These are phyloP conservation scores for Staurois parvus DNA, from an alignment of 2,797 vertebrate species.

Conservation along the genomic window DNA sequence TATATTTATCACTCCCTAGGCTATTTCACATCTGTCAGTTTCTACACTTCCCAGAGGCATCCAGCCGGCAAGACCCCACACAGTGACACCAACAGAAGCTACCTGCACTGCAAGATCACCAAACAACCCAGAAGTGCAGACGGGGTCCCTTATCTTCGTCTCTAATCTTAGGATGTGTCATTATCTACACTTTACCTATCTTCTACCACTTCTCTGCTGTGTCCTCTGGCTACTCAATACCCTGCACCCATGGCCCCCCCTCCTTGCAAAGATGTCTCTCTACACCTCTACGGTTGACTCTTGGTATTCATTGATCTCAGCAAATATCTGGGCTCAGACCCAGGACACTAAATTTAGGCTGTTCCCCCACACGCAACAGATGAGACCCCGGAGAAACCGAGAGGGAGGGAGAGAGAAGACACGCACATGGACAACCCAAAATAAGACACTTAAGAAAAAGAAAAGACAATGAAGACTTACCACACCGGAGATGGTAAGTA, in stretches of 20 bases:
- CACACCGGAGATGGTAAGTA: constrained; percentile 15
- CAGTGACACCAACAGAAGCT: not conserved
- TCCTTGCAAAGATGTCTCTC: constrained; percentile 49
- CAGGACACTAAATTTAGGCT: constrained; percentile 51
- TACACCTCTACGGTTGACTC: constrained; percentile 53
- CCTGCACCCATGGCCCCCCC: constrained; percentile 13
- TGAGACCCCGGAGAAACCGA: constrained; percentile 8
- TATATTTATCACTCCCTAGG: constrained; percentile 58
- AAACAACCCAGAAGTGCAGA: not conserved
- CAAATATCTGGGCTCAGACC: constrained; percentile 61
- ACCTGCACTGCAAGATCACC: constrained; percentile 7
- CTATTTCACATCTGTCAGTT: constrained; percentile 61
- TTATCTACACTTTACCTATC: not conserved
- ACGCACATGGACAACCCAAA: not conserved
- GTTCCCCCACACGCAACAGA: constrained; percentile 23
- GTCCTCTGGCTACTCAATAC: constrained; percentile 11
- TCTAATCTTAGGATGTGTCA: not conserved
- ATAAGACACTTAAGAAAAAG: not conserved
- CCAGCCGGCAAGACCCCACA: constrained; percentile 5
- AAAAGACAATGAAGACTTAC: not conserved
- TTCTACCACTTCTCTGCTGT: constrained; percentile 3
- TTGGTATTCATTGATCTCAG: constrained; percentile 62
- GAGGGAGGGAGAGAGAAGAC: not conserved
- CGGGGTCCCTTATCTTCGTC: not conserved
- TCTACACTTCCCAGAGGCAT: constrained; percentile 10